A percentile compares a stretch with the other conserved stretches of the same genome.
These are phyloP conservation scores for Adelges cooleyi DNA, from an alignment of 1,140 invertebrate genomes.

Conservation along the genomic window DNA sequence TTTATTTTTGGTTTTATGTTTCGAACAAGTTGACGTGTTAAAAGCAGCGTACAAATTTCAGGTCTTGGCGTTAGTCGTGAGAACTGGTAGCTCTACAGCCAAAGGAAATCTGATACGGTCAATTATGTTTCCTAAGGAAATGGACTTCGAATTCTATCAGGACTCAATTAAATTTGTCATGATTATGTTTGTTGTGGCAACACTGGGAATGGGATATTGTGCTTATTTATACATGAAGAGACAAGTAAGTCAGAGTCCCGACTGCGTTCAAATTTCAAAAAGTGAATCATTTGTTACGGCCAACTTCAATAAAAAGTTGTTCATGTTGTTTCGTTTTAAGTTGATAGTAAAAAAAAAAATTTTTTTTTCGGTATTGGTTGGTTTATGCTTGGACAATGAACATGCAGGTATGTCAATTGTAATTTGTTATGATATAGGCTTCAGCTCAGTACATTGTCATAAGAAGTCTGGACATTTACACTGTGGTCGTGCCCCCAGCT, in stretches of 20 bases:
- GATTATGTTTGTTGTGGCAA: slow-evolving; percentile 45
- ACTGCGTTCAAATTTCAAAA: too few relatives aligned
- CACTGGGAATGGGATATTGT: slow-evolving; percentile 46
- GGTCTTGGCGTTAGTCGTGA: slow-evolving; percentile 68
- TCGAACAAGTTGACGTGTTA: too few relatives aligned
- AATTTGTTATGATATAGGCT: slow-evolving; percentile 47
- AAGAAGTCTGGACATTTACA: slow-evolving; percentile 81
- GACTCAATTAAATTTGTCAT: slow-evolving; percentile 72
- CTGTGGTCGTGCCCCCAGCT: slow-evolving; percentile 89
- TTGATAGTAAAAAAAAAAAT: too few relatives aligned
- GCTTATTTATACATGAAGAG: slow-evolving; percentile 44
- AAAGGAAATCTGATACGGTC: slow-evolving; percentile 83
- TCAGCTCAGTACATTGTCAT: slow-evolving; percentile 66
- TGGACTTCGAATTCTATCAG: slow-evolving; percentile 79
- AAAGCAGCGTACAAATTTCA: slow-evolving; percentile 42
- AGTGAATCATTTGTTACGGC: too few relatives aligned
- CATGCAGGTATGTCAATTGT: too few relatives aligned
- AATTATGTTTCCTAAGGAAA: slow-evolving; percentile 67
- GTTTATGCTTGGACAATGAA: too few relatives aligned
- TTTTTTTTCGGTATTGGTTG: too few relatives aligned
- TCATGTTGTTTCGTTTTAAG: background rate
- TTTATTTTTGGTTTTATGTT: too few relatives aligned
- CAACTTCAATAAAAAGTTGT: too few relatives aligned
- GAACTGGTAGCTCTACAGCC: slow-evolving; percentile 77
- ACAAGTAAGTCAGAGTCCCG: slow-evolving; percentile 44